Evolutionary conservation across 2,797 vertebrate species (phyloP).

Genomic region (Hydrocynus forskahlii): DNA sequence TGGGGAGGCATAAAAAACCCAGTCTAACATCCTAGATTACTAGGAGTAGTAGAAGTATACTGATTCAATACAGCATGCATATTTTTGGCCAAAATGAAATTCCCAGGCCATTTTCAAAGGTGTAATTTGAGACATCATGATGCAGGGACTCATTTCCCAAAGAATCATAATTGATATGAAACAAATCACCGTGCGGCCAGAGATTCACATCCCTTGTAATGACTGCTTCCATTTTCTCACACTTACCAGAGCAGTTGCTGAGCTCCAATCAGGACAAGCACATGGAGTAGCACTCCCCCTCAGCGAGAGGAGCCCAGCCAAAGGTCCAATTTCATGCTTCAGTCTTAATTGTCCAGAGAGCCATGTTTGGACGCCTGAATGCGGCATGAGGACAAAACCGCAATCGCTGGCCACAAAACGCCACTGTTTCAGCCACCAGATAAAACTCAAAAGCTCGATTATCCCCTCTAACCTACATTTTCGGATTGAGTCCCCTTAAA

Average conservation of each 20-base stretch:
- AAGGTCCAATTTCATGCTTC: conserved; percentile 48
- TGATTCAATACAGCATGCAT: not conserved
- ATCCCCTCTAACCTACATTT: conserved; percentile 14
- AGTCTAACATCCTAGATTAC: not conserved
- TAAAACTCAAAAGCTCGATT: conserved; percentile 16
- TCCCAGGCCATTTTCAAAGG: no score
- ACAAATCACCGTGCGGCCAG: not conserved
- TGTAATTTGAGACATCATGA: not conserved
- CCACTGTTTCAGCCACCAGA: conserved; percentile 2
- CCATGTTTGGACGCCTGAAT: conserved; percentile 25
- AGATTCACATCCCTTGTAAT: not conserved
- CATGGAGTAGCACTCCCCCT: conserved; percentile 15
- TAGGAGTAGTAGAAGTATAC: no score
- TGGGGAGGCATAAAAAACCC: not conserved
- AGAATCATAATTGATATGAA: not conserved
- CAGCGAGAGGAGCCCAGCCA: conserved; percentile 35
- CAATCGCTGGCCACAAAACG: not conserved
- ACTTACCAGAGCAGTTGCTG: conserved; percentile 21
- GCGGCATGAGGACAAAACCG: conserved; percentile 4
- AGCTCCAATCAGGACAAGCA: conserved; percentile 10
- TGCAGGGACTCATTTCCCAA: not conserved
- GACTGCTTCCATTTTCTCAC: conserved; percentile 38
- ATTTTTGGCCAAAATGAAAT: not conserved
- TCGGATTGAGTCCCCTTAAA: not conserved
- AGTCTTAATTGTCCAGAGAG: conserved; percentile 40